Evolutionary conservation across 2,888 invertebrate species (phyloP).

Genomic region (Apotomis betuletana): DNA sequence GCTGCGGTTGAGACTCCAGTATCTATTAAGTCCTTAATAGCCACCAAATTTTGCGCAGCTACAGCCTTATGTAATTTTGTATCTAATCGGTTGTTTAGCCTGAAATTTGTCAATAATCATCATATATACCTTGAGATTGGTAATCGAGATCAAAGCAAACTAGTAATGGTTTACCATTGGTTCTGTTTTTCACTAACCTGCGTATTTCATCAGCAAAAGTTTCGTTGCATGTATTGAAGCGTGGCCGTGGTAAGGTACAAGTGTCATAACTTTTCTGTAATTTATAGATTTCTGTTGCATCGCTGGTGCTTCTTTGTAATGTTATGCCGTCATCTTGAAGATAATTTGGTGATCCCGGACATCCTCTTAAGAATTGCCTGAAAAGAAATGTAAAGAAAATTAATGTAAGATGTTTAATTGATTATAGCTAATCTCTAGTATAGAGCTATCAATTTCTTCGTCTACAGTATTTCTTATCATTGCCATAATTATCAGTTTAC

Average conservation of each 20-base stretch:
- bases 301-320: slow-evolving; percentile 12
- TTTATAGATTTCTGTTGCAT: slow-evolving; percentile 11
- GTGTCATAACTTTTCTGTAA: slow-evolving; percentile 9
- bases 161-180: not conserved
- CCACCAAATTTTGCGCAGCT: not conserved
- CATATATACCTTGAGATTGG: too few species aligned
- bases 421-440: too few species aligned
- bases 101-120: not conserved
- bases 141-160: not conserved
- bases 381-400: not conserved
- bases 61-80: slow-evolving; percentile 12
- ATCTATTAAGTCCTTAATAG: not conserved
- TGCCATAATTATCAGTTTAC: too few species aligned
- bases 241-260: not conserved
- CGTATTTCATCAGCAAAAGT: slow-evolving; percentile 21
- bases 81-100: slow-evolving; percentile 10
- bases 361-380: slow-evolving; percentile 2
- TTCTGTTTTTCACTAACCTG: slow-evolving; percentile 2
- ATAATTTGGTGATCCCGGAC: not conserved
- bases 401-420: too few species aligned
- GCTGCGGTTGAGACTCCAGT: slow-evolving; percentile 19
- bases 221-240: slow-evolving; percentile 19
- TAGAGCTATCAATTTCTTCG: too few species aligned
- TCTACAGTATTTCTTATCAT: too few species aligned
- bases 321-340: not conserved